Conservation (phyloP, 2,888 invertebrate species). For the Physocephala rufipes region DNA sequence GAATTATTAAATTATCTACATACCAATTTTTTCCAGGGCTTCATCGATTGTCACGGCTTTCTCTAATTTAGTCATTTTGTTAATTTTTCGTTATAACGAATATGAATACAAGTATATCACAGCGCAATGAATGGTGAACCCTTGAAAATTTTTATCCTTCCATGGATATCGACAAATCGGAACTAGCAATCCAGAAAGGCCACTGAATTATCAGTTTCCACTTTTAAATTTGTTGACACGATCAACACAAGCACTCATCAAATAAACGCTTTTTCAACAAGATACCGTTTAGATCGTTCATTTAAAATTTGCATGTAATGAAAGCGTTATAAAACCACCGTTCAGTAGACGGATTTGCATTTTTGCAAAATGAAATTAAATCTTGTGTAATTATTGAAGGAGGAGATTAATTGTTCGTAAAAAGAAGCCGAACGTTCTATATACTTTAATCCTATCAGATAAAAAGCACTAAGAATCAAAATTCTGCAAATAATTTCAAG, state of each 20-base stretch:
- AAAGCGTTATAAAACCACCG: slow-evolving; percentile 12
- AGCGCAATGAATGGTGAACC: neutral
- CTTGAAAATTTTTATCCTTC: neutral
- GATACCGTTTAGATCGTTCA: too few species aligned
- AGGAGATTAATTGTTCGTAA: neutral
- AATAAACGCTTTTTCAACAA: too few species aligned
- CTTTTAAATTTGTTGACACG: neutral
- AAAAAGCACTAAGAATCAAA: neutral
- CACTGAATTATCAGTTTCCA: neutral
- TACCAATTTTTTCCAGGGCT: slow-evolving; percentile 45
- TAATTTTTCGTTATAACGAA: neutral
- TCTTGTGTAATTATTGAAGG: neutral
- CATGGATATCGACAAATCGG: neutral
- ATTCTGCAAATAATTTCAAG: too few species aligned
- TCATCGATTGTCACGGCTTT: slow-evolving; percentile 43
- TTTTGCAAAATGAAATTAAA: neutral
- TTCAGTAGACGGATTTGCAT: neutral
- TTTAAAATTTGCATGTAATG: slow-evolving; percentile 12
- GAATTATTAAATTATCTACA: slow-evolving; percentile 2
- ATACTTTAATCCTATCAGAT: neutral
- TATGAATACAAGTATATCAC: too few species aligned
- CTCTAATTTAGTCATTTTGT: slow-evolving; percentile 35
- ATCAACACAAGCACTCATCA: too few species aligned
- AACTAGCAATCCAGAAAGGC: neutral
- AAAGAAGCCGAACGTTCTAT: neutral